Percentiles rank a stretch among this genome's conserved stretches.
Conservation (phyloP, 2,888 invertebrate species). For the Dryobotodes eremita region DNA sequence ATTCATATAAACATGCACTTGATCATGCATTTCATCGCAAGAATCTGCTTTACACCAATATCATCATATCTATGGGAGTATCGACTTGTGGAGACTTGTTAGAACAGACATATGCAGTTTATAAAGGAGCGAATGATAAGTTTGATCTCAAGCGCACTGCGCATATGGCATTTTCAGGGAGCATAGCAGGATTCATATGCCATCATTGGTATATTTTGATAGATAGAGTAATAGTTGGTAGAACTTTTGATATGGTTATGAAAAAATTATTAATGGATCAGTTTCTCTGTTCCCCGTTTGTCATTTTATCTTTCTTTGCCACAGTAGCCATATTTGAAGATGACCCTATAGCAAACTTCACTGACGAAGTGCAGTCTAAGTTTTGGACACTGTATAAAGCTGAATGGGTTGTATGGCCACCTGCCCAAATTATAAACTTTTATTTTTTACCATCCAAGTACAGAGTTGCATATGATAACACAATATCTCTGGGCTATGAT, state of each 20-base stretch:
- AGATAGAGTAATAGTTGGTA: constrained; percentile 93
- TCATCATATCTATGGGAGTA: constrained; percentile 93
- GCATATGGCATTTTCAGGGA: constrained; percentile 95
- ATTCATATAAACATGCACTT: constrained; percentile 73
- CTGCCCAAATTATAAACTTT: constrained; percentile 98
- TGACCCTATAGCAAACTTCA: constrained; percentile 91
- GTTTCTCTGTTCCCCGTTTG: constrained; percentile 95
- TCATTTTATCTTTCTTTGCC: constrained; percentile 94
- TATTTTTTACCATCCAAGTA: constrained; percentile 95
- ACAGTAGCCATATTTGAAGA: constrained; percentile 94
- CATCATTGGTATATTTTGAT: constrained; percentile 96
- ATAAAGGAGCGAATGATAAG: constrained; percentile 88
- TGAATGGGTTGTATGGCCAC: constrained; percentile 98
- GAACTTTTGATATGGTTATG: constrained; percentile 91
- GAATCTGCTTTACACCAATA: constrained; percentile 95
- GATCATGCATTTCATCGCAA: constrained; percentile 90
- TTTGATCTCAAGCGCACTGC: constrained; percentile 92
- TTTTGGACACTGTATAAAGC: constrained; percentile 95
- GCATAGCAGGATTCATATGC: constrained; percentile 94
- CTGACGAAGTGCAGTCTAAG: constrained; percentile 93
- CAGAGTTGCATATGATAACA: constrained; percentile 96
- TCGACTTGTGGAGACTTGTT: constrained; percentile 95
- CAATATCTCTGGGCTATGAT: constrained; percentile 96
- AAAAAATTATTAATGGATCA: constrained; percentile 96
- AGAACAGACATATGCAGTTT: constrained; percentile 95